A percentile compares a stretch with the other conserved stretches of the same genome.
phyloP scores from a whole-genome alignment of 2,113 vertebrate species.

The Ailuropoda melanoleuca region DNA sequence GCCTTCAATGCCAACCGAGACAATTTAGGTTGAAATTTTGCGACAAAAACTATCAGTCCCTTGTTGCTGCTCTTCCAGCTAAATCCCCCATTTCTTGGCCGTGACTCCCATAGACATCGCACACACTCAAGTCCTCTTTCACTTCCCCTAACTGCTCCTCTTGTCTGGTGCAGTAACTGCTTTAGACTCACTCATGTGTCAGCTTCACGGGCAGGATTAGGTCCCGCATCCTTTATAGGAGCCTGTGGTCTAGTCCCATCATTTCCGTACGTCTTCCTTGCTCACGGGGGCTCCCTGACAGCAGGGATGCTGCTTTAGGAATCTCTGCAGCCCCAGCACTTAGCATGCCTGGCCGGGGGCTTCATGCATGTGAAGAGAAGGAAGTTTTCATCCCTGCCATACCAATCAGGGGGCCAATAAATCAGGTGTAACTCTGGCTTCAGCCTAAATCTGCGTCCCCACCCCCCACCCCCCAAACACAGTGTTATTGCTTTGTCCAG shows the following conservation, averaged over 20 bases:
- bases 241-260: not conserved
- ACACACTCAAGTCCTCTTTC: not conserved
- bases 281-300: no score
- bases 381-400: not conserved
- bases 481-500: not conserved
- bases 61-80: not conserved
- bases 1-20: not conserved
- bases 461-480: not conserved
- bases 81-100: not conserved
- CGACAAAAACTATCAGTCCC: not conserved
- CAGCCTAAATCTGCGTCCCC: not conserved
- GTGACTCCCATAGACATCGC: not conserved
- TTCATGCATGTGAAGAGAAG: no score
- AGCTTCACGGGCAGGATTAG: not conserved
- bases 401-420: not conserved
- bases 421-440: not conserved
- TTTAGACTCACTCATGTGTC: not conserved
- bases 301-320: not conserved
- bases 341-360: not conserved
- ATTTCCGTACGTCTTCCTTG: not conserved
- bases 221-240: fast-evolving
- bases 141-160: not conserved
- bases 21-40: not conserved
- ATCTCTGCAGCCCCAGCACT: not conserved
- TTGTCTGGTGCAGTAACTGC: not conserved